phyloP scores from a whole-genome alignment of 1,140 invertebrate species.

The Zaprionus vittiger region DNA sequence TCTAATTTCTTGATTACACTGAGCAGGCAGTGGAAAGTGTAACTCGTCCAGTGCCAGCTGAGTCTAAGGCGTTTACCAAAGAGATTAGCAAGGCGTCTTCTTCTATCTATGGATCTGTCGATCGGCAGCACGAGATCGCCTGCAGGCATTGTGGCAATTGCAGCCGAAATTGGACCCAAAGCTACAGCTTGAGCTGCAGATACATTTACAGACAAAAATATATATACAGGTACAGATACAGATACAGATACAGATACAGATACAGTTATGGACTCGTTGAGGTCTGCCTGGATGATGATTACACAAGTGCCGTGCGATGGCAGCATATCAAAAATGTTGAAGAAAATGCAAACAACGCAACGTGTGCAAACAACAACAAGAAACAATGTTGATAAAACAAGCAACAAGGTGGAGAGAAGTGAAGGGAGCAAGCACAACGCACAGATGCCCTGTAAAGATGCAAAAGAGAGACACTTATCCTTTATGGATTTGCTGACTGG shows the following conservation, averaged over 20 bases:
- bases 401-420: neutral
- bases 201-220: neutral
- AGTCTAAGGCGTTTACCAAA: slow-evolving; percentile 49
- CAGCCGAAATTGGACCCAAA: neutral
- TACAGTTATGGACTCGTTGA: slow-evolving; percentile 18
- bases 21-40: slow-evolving; percentile 21
- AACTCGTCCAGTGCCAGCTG: slow-evolving; percentile 14
- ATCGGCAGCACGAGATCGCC: slow-evolving; percentile 21
- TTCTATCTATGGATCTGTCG: slow-evolving; percentile 24
- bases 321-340: slow-evolving; percentile 48
- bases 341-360: slow-evolving; percentile 75
- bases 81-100: slow-evolving; percentile 57
- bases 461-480: neutral
- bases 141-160: neutral
- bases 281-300: slow-evolving; percentile 54
- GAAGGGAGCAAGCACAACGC: neutral
- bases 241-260: neutral
- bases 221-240: neutral
- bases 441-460: neutral
- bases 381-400: slow-evolving; percentile 53
- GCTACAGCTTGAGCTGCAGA: neutral
- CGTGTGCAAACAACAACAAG: slow-evolving; percentile 68
- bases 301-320: slow-evolving; percentile 65
- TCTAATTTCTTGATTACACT: slow-evolving; percentile 81
- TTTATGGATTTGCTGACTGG: too few relatives aligned